phyloP scores from a whole-genome alignment of 2,113 vertebrate species.

The Nycticorax nycticorax region DNA sequence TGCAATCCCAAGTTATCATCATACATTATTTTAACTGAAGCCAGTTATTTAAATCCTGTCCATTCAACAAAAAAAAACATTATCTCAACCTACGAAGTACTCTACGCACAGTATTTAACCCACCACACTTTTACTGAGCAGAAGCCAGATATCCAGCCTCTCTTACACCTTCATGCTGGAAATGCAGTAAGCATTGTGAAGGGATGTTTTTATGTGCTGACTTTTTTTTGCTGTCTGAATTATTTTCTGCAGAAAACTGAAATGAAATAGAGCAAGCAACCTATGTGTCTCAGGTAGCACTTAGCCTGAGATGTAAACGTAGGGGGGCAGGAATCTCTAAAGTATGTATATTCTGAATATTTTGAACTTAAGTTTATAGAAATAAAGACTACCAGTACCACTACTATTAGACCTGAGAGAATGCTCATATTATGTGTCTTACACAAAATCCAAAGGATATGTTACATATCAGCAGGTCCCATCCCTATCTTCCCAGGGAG shows the following conservation, averaged over 20 bases:
- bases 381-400: not conserved
- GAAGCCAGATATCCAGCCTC: not conserved
- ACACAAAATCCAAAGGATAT: not conserved
- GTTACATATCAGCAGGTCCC: not conserved
- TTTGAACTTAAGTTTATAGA: not conserved
- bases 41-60: not conserved
- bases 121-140: not conserved
- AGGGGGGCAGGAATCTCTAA: not conserved
- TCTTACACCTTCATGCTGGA: not conserved
- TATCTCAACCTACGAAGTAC: not conserved
- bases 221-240: not conserved
- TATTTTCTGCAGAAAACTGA: not conserved
- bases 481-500: not conserved
- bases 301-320: not conserved
- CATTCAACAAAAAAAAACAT: not conserved
- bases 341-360: not conserved
- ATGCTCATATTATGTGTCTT: not conserved
- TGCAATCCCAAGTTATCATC: not conserved
- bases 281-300: not conserved
- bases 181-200: not conserved
- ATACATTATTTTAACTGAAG: not conserved
- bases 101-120: not conserved
- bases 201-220: not conserved
- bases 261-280: not conserved
- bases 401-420: not conserved